Base-by-base conservation (phyloP, 2,113 vertebrate species). In the Gasterosteus aculeatus region DNA sequence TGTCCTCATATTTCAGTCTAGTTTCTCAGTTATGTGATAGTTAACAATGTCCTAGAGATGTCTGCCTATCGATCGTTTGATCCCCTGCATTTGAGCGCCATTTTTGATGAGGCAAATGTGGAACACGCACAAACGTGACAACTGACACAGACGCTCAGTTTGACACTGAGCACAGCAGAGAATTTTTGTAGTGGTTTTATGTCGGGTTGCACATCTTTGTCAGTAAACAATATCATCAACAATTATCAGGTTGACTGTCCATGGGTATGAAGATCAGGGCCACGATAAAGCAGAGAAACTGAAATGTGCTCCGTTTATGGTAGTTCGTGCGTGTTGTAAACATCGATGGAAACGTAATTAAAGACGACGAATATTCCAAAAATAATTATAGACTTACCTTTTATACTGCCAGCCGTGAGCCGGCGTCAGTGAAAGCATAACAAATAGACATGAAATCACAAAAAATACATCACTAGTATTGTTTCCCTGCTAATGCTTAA, bases 41-140 rank as follows among this genome's bases (percentile, higher is more conserved):
- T 84, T 87, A 77, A 81, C 70, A 75, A 16, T 1, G 71, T 59
- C 70, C 46, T 77, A 18, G 65, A 83, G 77, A 66, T 82, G 63
- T 85, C 74, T 3, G 39, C 35, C 19, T 49, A 84, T 77, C 60
- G 71, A 92, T 86, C 53, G 10, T 74, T 72, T 57, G 76, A 72
- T 83, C 74, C 81, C 31, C 59, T 14, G 4, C 57, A 80, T n/a
- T 59, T 63, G 49, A 66, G 73, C 68, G 11, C 59, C 69, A 75
- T 78, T 79, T 69, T 22, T 76, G 72, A 84, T 38, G 47, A 69
- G 41, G 65, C 26, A 39, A 74, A 16, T n/a, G 54, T 5, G 31
- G 54, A 31, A 26, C 9, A 39, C 49, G 54, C 26, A 41, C 39
- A 12, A 35, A 16, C 5, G 39, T 42, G 51, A 82, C 65, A 60